Conservation (phyloP, 2,797 vertebrate species). For the Malurus leucopterus region DNA sequence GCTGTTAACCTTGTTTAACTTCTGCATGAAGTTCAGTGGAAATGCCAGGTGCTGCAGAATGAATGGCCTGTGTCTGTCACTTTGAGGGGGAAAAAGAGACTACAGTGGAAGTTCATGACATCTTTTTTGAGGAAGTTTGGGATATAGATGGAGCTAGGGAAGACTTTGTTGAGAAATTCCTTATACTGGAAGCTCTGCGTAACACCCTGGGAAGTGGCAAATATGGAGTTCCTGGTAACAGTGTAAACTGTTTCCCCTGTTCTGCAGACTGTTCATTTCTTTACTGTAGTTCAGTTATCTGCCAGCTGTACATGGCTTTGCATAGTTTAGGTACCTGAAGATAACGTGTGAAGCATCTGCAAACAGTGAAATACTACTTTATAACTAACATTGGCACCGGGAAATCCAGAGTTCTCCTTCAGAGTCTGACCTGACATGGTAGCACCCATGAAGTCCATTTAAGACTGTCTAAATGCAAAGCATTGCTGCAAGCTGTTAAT, state of each 20-base stretch:
- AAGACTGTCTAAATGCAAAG: not conserved
- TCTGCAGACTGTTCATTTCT: not conserved
- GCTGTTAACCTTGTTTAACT: not conserved
- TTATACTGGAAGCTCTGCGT: not conserved
- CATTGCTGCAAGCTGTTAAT: not conserved
- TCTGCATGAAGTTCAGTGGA: not conserved
- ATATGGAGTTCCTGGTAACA: not conserved
- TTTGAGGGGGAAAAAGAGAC: not conserved
- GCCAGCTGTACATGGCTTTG: not conserved
- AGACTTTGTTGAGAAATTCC: not conserved
- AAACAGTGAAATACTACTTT: not conserved
- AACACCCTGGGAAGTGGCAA: not conserved
- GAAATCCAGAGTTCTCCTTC: not conserved
- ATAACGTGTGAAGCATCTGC: not conserved
- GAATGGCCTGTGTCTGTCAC: not conserved
- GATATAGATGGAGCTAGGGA: not conserved
- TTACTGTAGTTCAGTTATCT: not conserved
- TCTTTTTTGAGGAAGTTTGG: not conserved
- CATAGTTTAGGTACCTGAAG: not conserved
- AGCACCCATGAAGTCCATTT: rapidly evolving
- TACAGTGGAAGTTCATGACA: not conserved
- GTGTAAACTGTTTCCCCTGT: not conserved
- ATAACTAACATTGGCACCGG: not conserved
- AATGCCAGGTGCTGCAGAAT: not conserved
- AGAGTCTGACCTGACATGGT: not conserved